A percentile compares a stretch with the other conserved stretches of the same genome.
Evolutionary conservation across 1,140 invertebrate genomes (phyloP).

Genomic region (Leptestheria dahalacensis): DNA sequence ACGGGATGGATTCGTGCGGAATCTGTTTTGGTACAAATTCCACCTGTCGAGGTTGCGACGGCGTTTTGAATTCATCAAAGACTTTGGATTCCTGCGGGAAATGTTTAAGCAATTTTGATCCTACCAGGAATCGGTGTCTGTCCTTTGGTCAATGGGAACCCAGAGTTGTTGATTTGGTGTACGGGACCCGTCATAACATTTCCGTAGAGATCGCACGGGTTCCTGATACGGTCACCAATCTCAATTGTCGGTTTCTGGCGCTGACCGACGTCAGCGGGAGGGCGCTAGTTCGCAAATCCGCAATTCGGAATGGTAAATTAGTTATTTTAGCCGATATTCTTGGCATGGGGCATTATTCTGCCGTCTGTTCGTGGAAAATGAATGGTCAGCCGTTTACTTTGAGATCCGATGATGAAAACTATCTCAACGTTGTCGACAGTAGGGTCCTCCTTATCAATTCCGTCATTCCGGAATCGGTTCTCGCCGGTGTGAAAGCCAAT

Average conservation of each 20-base stretch:
- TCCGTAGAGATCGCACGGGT: background rate
- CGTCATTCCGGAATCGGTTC: background rate
- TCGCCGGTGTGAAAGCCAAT: background rate
- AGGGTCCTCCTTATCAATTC: background rate
- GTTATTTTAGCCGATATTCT: background rate
- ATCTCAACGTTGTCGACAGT: background rate
- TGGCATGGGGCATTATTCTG: background rate
- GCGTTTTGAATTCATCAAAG: background rate
- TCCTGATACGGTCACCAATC: background rate
- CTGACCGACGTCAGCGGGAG: background rate
- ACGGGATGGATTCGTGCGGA: background rate
- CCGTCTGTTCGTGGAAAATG: background rate
- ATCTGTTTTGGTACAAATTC: background rate
- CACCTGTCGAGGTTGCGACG: background rate
- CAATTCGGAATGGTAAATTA: background rate
- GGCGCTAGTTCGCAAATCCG: background rate
- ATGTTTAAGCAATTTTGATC: background rate
- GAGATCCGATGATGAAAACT: background rate
- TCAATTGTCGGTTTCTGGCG: background rate
- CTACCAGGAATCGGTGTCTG: background rate
- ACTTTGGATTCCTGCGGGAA: background rate
- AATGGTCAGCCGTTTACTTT: background rate
- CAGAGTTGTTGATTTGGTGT: background rate
- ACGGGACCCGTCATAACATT: background rate
- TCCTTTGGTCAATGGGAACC: background rate